A percentile compares a stretch with the other conserved stretches of the same genome.
These are phyloP conservation scores for Dissostichus mawsoni DNA, from an alignment of 2,113 vertebrate genomes.

Conservation along the genomic window DNA sequence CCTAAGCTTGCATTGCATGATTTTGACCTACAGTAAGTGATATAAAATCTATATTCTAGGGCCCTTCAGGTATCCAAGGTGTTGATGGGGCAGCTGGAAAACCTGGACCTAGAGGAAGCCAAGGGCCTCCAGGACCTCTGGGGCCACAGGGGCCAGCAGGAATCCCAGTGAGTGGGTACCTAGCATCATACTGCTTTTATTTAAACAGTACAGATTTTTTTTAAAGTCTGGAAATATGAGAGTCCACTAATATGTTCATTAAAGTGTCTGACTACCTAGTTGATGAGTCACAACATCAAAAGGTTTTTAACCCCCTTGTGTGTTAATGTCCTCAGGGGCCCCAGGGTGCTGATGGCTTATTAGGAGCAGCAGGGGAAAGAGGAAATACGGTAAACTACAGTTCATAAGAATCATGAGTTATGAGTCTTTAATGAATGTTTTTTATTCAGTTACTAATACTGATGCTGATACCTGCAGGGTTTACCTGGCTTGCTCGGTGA, in stretches of 20 bases:
- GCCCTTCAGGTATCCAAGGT: conserved; percentile 82
- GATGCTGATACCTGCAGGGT: conserved; percentile 64
- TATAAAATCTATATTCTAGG: conserved; percentile 73
- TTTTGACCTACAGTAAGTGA: not conserved
- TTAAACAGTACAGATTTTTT: not conserved
- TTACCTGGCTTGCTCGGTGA: conserved; percentile 74
- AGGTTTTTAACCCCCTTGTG: not conserved
- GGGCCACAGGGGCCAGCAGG: conserved; percentile 83
- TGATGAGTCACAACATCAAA: not conserved
- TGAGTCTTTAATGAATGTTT: not conserved
- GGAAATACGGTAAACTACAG: conserved; percentile 85
- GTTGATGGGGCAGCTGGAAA: conserved; percentile 81
- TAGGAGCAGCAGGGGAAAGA: conserved; percentile 82
- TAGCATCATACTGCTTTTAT: conserved; percentile 25
- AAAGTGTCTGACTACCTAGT: not conserved
- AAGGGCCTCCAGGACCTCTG: conserved; percentile 76
- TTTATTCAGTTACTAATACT: conserved; percentile 1
- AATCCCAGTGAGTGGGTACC: conserved; percentile 86
- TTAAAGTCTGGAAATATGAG: not conserved
- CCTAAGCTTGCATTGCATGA: not conserved
- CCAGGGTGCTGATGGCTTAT: conserved; percentile 77
- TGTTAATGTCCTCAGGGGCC: conserved; percentile 77
- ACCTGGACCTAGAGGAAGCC: conserved; percentile 82
- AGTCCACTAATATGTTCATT: not conserved
- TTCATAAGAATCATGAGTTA: not conserved